A percentile compares a stretch with the other conserved stretches of the same genome.
phyloP scores from a whole-genome alignment of 2,113 vertebrate genomes.

The Grantiella picta region DNA sequence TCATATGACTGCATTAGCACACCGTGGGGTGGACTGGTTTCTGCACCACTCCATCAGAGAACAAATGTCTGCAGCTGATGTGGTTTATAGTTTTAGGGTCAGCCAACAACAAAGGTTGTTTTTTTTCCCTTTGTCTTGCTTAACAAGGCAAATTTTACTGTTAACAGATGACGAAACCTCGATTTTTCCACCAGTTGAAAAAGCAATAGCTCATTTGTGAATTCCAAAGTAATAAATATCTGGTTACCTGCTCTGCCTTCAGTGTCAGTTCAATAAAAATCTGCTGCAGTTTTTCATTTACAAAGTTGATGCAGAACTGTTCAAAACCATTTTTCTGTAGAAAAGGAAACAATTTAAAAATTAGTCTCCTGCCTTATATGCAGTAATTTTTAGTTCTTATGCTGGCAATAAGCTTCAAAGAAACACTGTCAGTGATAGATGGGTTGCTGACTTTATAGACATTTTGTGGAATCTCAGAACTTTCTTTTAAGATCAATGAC shows the following conservation, averaged over 20 bases:
- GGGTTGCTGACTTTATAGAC: neutral
- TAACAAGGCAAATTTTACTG: constrained; percentile 24
- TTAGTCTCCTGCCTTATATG: neutral
- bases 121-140: neutral
- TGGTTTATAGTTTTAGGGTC: neutral
- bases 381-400: neutral
- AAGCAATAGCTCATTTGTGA: neutral
- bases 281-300: constrained; percentile 97
- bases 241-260: constrained; percentile 94
- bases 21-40: neutral
- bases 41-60: neutral
- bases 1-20: neutral
- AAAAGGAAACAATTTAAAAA: constrained; percentile 5
- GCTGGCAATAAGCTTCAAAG: constrained; percentile 12
- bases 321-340: constrained; percentile 98
- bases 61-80: neutral
- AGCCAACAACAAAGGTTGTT: neutral
- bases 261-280: constrained; percentile 97
- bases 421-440: neutral
- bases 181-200: neutral
- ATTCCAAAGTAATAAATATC: neutral
- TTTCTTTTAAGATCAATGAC: neutral
- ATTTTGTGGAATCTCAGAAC: neutral
- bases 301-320: constrained; percentile 99
- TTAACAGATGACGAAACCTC: neutral